A percentile compares a stretch with the other conserved stretches of the same genome.
Evolutionary conservation across 37 sponge, comb jelly and placozoan species (phyloP).

Genomic region (Cladorhizidae sp.): DNA sequence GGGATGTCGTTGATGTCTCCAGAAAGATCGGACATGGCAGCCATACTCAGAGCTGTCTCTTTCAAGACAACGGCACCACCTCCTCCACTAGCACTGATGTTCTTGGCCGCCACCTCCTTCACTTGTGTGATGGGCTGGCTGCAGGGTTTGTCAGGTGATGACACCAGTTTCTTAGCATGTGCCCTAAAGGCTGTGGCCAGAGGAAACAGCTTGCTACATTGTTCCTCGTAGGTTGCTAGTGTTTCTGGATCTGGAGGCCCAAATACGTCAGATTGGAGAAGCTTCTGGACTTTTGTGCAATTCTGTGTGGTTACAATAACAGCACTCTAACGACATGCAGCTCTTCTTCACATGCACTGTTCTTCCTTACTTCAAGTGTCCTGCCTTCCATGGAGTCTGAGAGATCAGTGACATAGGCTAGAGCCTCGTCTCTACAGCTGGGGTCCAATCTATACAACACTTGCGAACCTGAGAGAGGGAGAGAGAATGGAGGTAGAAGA

Average conservation of each 20-base stretch:
- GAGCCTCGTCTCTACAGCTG: constrained; percentile 29
- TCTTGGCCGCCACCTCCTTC: constrained; percentile 13
- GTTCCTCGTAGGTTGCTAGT: constrained; percentile 21
- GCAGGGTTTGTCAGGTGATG: background rate
- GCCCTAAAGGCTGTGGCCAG: constrained; percentile 80
- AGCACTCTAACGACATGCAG: background rate
- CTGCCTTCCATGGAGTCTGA: constrained; percentile 40
- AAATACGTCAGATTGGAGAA: constrained; percentile 60
- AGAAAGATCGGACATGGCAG: constrained; percentile 24
- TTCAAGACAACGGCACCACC: constrained; percentile 4
- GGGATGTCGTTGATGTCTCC: constrained; percentile 19
- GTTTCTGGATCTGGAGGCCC: constrained; percentile 57
- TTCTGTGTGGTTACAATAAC: background rate
- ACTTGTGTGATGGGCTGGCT: background rate
- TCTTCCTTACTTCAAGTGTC: constrained; percentile 33
- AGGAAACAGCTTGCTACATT: constrained; percentile 74
- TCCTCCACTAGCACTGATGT: constrained; percentile 11
- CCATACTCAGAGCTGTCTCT: constrained; percentile 3
- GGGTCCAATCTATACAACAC: constrained; percentile 64
- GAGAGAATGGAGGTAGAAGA: background rate
- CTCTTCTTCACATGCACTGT: background rate
- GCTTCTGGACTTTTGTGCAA: constrained; percentile 57
- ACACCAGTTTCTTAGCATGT: background rate
- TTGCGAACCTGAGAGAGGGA: constrained; percentile 46
- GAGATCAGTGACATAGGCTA: constrained; percentile 47